Evolutionary conservation across 2,797 vertebrate genomes (phyloP), one percentile per base, ranked within the genome.

Genomic region (Luscinia megarhynchos): DNA sequence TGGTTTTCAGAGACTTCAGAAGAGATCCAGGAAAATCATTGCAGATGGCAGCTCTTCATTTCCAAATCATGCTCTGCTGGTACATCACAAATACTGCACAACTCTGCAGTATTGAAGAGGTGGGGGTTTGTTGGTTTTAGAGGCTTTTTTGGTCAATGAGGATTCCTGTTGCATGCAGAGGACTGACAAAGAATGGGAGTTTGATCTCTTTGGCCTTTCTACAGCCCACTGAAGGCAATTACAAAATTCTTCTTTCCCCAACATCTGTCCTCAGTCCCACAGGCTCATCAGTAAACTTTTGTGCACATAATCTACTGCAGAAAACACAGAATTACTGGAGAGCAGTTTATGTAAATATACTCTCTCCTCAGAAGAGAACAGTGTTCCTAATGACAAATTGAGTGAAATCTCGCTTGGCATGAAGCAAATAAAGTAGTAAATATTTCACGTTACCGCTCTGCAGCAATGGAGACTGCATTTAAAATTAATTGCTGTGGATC

Each of bases 401-500:
- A 97, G 94, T 97, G 96, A 97, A 95, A 96, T 92, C 61, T 94
- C 89, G 92, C 90, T 96, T 90, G 92, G 83, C 93, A 79, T 90
- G 87, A 96, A 94, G 93, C 66, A 96, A 97, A 97, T 94, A 96
- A 97, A 97, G 93, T n/a, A 93, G 87, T 94, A 94, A 92, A 95
- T 96, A 95, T 97, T 97, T 96, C 90, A 92, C 88, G 91, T 91
- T 79, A 94, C 81, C 2, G 4, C 92, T 96, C 93, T 95, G 84
- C 80, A 68, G 84, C 77, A 94, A 96, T 78, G 94, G 88, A 96
- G 93, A 91, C 95, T 83, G 83, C 92, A 89, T 80, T 64, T 80
- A 93, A 92, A 97, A 96, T 68, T 95, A 97, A 97, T 97, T 97
- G 95, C 84, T 91, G 93, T 96, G 94, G 97, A 95, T 96, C 96